phyloP scores from a whole-genome alignment of 92 coral and sea anemone species.

The Isaurus tuberculatus region DNA sequence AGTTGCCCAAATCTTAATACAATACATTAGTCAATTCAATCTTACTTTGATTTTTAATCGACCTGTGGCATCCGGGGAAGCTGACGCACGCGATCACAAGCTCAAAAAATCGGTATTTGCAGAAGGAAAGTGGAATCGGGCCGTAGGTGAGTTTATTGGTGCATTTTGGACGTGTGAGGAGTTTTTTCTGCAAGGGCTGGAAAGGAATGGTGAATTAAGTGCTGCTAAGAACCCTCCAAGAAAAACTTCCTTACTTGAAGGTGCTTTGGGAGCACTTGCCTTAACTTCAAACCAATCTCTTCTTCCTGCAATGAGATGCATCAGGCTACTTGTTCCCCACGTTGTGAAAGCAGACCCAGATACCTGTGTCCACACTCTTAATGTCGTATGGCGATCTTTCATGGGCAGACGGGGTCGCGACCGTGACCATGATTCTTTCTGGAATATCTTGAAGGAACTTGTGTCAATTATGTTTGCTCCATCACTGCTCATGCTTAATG shows the following conservation, averaged over 20 bases:
- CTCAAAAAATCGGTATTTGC: conserved; percentile 24
- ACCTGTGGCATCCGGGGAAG: conserved; percentile 28
- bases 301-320: conserved; percentile 70
- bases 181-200: conserved; percentile 58
- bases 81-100: not conserved
- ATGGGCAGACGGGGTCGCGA: conserved; percentile 70
- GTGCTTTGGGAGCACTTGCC: conserved; percentile 77
- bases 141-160: conserved; percentile 74
- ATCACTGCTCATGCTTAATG: conserved; percentile 73
- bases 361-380: conserved; percentile 62
- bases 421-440: conserved; percentile 68
- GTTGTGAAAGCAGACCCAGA: conserved; percentile 57
- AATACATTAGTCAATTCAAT: conserved; percentile 17
- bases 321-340: conserved; percentile 72
- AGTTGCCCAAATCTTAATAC: not conserved
- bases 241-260: conserved; percentile 60
- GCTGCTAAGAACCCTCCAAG: not conserved
- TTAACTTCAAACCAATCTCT: conserved; percentile 71
- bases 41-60: conserved; percentile 13
- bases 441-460: conserved; percentile 74
- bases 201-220: not conserved
- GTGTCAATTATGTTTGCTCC: conserved; percentile 76
- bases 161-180: conserved; percentile 79
- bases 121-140: conserved; percentile 72
- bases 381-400: conserved; percentile 81